Base-by-base conservation (phyloP, 2,888 invertebrate species). In the Cylindroiulus punctatus region DNA sequence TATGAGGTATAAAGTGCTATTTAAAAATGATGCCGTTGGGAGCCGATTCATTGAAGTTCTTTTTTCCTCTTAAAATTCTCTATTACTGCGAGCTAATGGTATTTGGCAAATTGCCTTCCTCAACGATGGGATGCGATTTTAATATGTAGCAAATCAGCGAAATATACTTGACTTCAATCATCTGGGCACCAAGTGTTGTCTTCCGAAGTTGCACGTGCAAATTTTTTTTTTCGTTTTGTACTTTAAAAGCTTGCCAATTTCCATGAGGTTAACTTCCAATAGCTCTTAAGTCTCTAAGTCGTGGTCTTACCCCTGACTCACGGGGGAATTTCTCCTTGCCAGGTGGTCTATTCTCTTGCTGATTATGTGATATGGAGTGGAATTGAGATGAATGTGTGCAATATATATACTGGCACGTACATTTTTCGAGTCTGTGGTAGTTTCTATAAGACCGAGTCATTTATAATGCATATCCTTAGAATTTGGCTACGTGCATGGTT, bases 401-500 rank as follows among this genome's bases (percentile, higher is more conserved):
- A 52, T 52, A 65, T 76, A 76, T 30, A 76, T 30, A 26, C 76
- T 14, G 26, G 30, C 26, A 76, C 26, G 26, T 30, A 14, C 76
- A 76, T 22, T 76, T 30, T 26, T 1, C 3, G 26, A 26, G 10
- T 22, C 22, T 30, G 5, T 30, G 22, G 8, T 7, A 30, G 14
- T 76, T 57, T 17, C 57, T 22, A 57, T 57, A 26, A 76, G 1
- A 12, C 30, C 14, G 14, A 30, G 30, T 30, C 76, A 76, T 8
- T 3, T 3, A 76, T 30, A 76, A 76, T 76, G 2, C 76, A 76
- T 26, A 30, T 30, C 30, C 76, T 22, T 30, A 30, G 14, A 76
- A 76, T 30, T 76, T 76, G 76, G 76, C 10, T 76, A 76, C 76
- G 76, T 76, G 76, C 30, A 22, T n/a, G 57, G 22, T 57, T 57